Base-by-base conservation (phyloP, 2,797 vertebrate genomes). In the Mormyrus proboscirostris region DNA sequence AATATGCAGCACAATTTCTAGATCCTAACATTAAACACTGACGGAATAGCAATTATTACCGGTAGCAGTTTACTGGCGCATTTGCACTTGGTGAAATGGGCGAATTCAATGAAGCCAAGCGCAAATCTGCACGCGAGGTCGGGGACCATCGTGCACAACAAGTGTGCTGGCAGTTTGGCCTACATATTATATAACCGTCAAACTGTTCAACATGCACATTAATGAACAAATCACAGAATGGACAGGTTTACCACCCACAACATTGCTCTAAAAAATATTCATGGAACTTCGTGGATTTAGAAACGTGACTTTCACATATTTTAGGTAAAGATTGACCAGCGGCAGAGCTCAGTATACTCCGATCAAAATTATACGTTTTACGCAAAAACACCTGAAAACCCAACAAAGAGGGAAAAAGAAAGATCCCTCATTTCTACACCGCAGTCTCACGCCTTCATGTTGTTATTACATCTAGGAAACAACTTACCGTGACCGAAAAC, bases 161-260 rank as follows among this genome's bases (percentile, higher is more conserved):
- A 91, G 88, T 88, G 86, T 85, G 86, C 89, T 6, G 86, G n/a
- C 59, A 88, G 90, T 92, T 92, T 93, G 90, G 93, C 92, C 93
- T 92, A 92, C 89, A 93, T 94, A 92, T 93, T 92, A 92, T 90
- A 92, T 92, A 93, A 93, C 90, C 53, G n/a, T 73, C 89, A 92
- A 84, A 49, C 49, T 73, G 91, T 41, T 19, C 73, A 79, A 44
- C 38, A 19, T 41, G 76, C 85, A 79, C 85, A 51, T 59, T 62
- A 51, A 59, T 89, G 2, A 19, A 22, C 3, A 6, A 29, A 73
- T 33, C 14, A 22, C 44, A 53, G n/a, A 25, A 89, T 29, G 51
- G 44, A 33, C 6, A 1, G n/a, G 25, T 53, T 76, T 16, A 38
- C 69, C 14, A 76, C 69, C 29, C 33, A 41, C 33, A 0, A 19